Conservation (phyloP, 2,797 vertebrate species). For the Hydrophis major region DNA sequence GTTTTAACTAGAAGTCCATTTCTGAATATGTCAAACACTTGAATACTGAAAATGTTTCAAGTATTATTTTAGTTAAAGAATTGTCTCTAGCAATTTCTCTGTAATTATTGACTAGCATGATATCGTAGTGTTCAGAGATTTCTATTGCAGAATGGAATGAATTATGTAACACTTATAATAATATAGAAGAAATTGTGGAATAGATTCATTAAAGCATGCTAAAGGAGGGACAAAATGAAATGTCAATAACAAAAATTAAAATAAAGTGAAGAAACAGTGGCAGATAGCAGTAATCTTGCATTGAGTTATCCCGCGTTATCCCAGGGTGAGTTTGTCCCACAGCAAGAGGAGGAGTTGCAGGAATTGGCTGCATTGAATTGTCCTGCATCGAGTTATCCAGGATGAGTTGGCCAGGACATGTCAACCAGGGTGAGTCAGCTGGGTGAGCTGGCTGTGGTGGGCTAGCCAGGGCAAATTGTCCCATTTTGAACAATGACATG, state of each 20-base stretch:
- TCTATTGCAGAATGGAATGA: background rate
- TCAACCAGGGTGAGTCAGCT: background rate
- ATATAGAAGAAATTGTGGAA: background rate
- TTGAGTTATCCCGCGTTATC: background rate
- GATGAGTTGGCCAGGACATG: background rate
- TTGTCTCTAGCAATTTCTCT: background rate
- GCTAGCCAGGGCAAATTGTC: background rate
- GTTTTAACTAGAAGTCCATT: background rate
- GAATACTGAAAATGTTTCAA: background rate
- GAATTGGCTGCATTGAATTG: background rate
- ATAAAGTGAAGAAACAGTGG: background rate
- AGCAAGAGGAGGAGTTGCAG: too few relatives aligned
- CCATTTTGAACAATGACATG: background rate
- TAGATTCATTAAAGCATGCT: background rate
- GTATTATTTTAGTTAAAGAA: background rate
- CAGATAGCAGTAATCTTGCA: background rate
- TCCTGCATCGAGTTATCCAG: accelerated
- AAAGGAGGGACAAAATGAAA: background rate
- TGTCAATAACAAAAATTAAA: background rate
- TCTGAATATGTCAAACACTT: background rate
- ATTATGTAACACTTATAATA: background rate
- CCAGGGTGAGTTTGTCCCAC: too few relatives aligned
- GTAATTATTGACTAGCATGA: background rate
- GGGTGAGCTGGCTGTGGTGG: background rate
- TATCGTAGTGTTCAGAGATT: background rate